Conservation (phyloP, 2,888 invertebrate genomes). For the Plebejus melissa region DNA sequence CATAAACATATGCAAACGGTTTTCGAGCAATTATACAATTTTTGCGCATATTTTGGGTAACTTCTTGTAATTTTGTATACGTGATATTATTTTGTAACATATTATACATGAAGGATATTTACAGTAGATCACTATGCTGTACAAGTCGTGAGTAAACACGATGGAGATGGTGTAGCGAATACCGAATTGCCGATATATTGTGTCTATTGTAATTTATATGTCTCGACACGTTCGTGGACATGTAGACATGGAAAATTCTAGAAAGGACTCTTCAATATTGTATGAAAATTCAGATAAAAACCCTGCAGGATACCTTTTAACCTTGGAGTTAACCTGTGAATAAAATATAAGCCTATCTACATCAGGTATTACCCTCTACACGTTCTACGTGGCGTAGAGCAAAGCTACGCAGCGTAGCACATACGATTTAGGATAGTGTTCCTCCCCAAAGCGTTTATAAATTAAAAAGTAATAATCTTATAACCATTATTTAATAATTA, state of each 20-base stretch:
- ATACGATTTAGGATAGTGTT: no score
- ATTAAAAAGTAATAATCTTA: neutral
- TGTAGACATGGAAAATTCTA: neutral
- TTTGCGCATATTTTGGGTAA: no score
- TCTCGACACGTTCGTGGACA: slow-evolving; percentile 5
- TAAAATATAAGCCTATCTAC: neutral
- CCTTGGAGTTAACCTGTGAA: neutral
- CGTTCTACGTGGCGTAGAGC: neutral
- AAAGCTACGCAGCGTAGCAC: neutral
- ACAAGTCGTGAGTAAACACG: neutral
- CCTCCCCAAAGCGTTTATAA: neutral
- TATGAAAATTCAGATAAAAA: neutral
- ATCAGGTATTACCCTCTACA: neutral
- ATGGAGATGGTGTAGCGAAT: neutral
- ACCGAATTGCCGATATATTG: neutral
- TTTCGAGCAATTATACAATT: no score
- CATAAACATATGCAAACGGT: no score
- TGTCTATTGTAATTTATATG: slow-evolving; percentile 4
- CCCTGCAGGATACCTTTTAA: neutral
- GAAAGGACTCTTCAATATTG: neutral
- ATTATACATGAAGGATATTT: no score
- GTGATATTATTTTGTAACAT: no score
- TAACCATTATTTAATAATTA: neutral
- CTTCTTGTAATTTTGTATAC: no score
- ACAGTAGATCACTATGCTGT: neutral